phyloP scores from a whole-genome alignment of 2,113 vertebrate species.

The Narcine bancroftii region DNA sequence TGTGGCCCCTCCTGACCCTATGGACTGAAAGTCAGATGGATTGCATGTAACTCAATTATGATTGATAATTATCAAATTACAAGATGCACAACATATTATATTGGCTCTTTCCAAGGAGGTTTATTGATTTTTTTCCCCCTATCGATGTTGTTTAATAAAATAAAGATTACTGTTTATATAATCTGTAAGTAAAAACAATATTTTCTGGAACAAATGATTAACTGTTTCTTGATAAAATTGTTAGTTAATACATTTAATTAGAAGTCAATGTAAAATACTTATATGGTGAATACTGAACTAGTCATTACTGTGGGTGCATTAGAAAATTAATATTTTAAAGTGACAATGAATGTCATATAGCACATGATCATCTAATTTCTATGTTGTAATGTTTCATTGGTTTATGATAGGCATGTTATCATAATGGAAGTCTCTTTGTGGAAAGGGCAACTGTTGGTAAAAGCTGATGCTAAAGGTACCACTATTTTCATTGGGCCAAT shows the following conservation, averaged over 20 bases:
- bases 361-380: neutral
- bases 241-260: conserved; percentile 12
- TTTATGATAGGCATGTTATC: neutral
- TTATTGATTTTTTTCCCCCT: conserved; percentile 77
- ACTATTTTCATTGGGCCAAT: conserved; percentile 47
- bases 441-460: neutral
- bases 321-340: conserved; percentile 28
- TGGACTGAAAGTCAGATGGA: conserved; percentile 79
- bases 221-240: neutral
- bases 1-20: conserved; percentile 70
- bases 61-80: conserved; percentile 93
- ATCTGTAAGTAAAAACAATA: conserved; percentile 32
- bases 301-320: neutral
- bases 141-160: conserved; percentile 25
- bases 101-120: conserved; percentile 65
- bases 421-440: neutral
- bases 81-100: conserved; percentile 64
- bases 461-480: neutral
- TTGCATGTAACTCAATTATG: conserved; percentile 88
- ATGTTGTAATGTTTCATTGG: neutral
- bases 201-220: neutral
- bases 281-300: neutral
- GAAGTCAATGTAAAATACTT: neutral
- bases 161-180: conserved; percentile 24
- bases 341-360: neutral